Base-by-base conservation (phyloP, 92 coral and sea anemone genomes). In the Palythoa heliodiscus region DNA sequence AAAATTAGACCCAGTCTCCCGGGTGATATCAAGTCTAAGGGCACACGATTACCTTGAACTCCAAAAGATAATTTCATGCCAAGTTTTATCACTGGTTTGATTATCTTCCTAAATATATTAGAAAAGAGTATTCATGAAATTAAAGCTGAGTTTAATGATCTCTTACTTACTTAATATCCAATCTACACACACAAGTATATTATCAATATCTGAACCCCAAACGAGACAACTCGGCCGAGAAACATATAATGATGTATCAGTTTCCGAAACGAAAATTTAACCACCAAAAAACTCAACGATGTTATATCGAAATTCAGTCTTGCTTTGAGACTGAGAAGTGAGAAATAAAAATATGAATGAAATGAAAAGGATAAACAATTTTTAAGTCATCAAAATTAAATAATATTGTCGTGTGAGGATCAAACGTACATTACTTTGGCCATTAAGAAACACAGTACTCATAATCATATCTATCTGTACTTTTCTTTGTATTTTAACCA, bases 51-150 rank as follows among this genome's bases (percentile, higher is more conserved):
- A 35, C 38, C 60, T 14, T 25, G 47, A 80, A 22, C 39, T 54
- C 37, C 81, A 29, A 54, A 12, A 75, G 79, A 75, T 40, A 78
- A 47, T 61, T 69, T 38, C 71, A 40, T 40, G 60, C 73, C 73
- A 23, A 43, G 55, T 66, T 66, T 66, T 80, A 80, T 80, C 84
- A 39, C 25, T 80, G 63, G 64, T 64, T 80, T n/a, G 69, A 63
- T 63, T 19, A 17, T 40, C 84, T 67, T 64, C 84, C 61, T 80
- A 64, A 80, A 66, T 80, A 66, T 15, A 80, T 40, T 66, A 80
- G 6, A 22, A 40, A 29, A 23, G 74, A 64, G 47, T 23, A 80
- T 66, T 80, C 23, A 17, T 80, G 84, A 80, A 80, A 80, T 24
- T 47, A 43, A 66, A 63, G 20, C 74, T 63, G 22, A 4, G 39